These are phyloP conservation scores for Psix sp. DNA, from an alignment of 1,140 invertebrate species.

Conservation along the genomic window DNA sequence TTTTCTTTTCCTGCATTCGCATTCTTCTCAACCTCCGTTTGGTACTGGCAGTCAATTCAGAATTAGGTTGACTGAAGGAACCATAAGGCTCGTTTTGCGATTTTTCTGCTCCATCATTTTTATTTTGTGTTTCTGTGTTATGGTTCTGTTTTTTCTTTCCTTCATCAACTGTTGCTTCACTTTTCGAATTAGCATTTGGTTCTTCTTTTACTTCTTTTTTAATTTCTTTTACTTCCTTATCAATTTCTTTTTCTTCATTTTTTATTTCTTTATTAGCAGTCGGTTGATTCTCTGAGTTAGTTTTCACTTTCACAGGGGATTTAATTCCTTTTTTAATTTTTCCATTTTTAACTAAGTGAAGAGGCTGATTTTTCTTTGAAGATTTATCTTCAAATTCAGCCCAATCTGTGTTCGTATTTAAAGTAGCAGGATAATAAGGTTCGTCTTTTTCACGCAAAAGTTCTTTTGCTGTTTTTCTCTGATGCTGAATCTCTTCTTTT, in stretches of 20 bases:
- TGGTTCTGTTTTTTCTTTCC: neutral
- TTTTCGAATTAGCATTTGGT: no score
- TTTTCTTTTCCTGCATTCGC: neutral
- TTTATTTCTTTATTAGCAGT: no score
- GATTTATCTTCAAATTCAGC: slow-evolving; percentile 63
- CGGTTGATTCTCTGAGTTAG: no score
- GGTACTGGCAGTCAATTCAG: neutral
- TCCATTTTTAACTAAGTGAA: slow-evolving; percentile 19
- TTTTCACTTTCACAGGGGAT: no score
- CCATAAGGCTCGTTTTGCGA: neutral
- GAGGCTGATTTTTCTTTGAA: slow-evolving; percentile 33
- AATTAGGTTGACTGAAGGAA: neutral
- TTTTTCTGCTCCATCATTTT: neutral
- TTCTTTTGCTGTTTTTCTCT: slow-evolving; percentile 65
- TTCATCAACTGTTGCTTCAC: no score
- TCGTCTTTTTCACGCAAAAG: slow-evolving; percentile 63
- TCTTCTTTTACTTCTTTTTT: neutral
- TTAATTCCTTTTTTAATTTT: slow-evolving; percentile 44
- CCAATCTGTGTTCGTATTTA: slow-evolving; percentile 65
- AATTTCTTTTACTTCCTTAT: neutral
- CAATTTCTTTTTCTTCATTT: no score
- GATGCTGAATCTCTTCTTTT: slow-evolving; percentile 68
- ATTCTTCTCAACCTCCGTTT: neutral
- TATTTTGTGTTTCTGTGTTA: neutral
- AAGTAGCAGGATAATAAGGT: slow-evolving; percentile 41